phyloP scores from a whole-genome alignment of 2,797 vertebrate species.

The Catamblyrhynchus diadema region DNA sequence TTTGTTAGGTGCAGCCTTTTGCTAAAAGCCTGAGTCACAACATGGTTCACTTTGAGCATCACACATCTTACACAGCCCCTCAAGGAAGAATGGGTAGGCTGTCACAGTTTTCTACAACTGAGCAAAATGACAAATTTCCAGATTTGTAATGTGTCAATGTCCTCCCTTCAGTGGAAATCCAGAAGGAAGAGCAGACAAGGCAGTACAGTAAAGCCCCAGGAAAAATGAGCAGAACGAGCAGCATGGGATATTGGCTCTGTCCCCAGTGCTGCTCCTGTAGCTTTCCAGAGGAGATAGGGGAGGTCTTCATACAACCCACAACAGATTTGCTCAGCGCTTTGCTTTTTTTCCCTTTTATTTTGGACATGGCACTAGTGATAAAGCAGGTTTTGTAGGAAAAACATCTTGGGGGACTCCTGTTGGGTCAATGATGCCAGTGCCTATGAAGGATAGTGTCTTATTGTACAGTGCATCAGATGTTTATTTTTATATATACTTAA shows the following conservation, averaged over 20 bases:
- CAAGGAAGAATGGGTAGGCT: background rate
- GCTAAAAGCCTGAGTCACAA: background rate
- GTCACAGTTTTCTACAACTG: background rate
- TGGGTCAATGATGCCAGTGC: constrained; percentile 12
- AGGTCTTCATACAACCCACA: background rate
- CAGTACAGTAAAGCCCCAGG: background rate
- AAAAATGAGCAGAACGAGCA: background rate
- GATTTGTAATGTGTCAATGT: background rate
- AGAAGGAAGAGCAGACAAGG: background rate
- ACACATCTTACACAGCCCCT: background rate
- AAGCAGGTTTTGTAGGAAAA: constrained; percentile 50
- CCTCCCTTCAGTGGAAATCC: background rate
- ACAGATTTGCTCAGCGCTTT: background rate
- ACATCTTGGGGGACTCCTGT: constrained; percentile 50
- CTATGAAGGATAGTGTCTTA: constrained; percentile 68
- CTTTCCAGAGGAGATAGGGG: background rate
- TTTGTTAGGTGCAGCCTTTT: background rate
- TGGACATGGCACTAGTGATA: constrained; percentile 50
- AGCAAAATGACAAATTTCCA: background rate
- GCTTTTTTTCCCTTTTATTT: constrained; percentile 23
- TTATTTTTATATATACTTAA: constrained; percentile 76
- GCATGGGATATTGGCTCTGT: background rate
- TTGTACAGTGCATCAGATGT: constrained; percentile 69
- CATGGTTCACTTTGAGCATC: background rate
- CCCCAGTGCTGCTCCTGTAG: background rate